Conservation (phyloP, 2,797 vertebrate genomes). For the Phalloptychus januarius region DNA sequence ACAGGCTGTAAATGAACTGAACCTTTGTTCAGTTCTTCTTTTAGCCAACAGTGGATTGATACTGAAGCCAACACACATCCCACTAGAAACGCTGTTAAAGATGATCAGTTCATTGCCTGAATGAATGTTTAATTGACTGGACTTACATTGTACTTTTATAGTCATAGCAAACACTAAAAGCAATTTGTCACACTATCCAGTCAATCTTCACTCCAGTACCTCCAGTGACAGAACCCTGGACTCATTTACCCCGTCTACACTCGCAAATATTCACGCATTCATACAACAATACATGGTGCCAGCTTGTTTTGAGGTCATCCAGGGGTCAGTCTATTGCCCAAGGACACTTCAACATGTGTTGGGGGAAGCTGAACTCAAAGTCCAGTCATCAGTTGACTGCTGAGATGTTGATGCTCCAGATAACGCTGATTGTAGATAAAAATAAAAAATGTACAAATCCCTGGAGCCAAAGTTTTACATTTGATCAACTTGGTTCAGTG, state of each 20-base stretch:
- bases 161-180: background rate
- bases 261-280: background rate
- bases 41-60: background rate
- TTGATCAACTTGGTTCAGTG: background rate
- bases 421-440: background rate
- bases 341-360: background rate
- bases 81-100: background rate
- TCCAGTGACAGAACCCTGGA: background rate
- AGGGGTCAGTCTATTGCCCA: background rate
- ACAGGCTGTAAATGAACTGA: background rate
- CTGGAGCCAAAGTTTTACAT: background rate
- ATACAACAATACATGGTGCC: background rate
- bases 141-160: background rate
- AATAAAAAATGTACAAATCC: background rate
- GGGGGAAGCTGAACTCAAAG: background rate
- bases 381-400: background rate
- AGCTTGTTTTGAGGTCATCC: background rate
- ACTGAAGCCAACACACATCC: background rate
- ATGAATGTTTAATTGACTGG: background rate
- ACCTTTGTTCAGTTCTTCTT: conserved; percentile 6
- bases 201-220: background rate
- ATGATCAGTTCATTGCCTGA: background rate
- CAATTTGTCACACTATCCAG: background rate
- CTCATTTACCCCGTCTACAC: background rate
- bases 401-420: background rate